phyloP scores from a whole-genome alignment of 2,888 invertebrate genomes.

The Leucophenga maculata region DNA sequence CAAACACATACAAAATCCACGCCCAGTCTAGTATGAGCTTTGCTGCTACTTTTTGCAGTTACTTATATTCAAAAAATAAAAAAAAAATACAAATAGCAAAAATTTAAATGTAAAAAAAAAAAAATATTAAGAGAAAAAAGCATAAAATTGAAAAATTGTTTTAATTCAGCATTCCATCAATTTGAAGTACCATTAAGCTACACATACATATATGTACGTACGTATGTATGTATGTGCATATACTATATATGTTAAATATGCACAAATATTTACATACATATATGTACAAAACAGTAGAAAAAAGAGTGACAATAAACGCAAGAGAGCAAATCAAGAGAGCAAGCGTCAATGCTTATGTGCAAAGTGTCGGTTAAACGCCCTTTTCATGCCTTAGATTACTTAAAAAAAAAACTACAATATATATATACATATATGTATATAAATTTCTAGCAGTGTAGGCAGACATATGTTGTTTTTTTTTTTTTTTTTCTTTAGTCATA shows the following conservation, averaged over 20 bases:
- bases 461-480: no score
- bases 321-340: background rate
- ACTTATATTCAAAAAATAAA: conserved; percentile 4
- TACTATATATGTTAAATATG: background rate
- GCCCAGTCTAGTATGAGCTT: conserved; percentile 65
- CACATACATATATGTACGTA: background rate
- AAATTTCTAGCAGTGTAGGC: no score
- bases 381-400: conserved; percentile 46
- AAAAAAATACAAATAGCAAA: no score
- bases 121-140: no score
- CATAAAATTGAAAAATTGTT: no score
- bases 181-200: background rate
- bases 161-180: no score
- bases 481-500: no score
- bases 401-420: no score
- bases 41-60: conserved; percentile 57
- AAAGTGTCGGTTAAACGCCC: conserved; percentile 55
- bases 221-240: background rate
- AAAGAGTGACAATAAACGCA: background rate
- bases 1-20: conserved; percentile 55
- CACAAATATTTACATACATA: background rate
- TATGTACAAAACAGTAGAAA: background rate
- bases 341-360: background rate
- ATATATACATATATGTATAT: no score
- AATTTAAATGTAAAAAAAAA: no score